phyloP scores from a whole-genome alignment of 2,797 vertebrate species.

The Sebastes jordani region DNA sequence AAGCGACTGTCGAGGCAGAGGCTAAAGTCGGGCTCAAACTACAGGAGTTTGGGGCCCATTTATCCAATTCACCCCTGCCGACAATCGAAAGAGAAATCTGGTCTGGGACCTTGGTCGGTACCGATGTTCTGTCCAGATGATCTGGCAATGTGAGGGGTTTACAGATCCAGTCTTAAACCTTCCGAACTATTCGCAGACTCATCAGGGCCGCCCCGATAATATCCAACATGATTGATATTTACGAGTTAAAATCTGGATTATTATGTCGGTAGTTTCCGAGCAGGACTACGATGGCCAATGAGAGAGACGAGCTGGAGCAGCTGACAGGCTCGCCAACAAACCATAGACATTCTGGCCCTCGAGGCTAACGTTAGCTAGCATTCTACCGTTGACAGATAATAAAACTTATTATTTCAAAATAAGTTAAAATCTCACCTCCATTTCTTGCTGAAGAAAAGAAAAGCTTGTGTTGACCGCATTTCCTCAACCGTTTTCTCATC shows the following conservation, averaged over 20 bases:
- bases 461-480: neutral
- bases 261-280: neutral
- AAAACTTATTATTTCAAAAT: neutral
- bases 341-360: neutral
- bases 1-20: constrained; percentile 10
- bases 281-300: neutral
- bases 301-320: neutral
- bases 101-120: neutral
- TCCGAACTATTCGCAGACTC: neutral
- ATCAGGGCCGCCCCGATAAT: neutral
- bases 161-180: neutral
- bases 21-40: neutral
- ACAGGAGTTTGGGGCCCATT: neutral
- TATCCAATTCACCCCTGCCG: too few species aligned
- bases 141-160: neutral
- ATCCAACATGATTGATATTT: neutral
- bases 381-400: neutral
- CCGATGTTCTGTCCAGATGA: neutral
- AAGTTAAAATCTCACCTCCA: neutral
- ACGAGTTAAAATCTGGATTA: neutral
- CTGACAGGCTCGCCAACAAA: neutral
- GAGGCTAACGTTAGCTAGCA: neutral
- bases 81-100: neutral
- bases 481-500: too few species aligned
- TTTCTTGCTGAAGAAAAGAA: neutral